phyloP scores from a whole-genome alignment of 2,888 invertebrate genomes.

The Athrips mouffetella region DNA sequence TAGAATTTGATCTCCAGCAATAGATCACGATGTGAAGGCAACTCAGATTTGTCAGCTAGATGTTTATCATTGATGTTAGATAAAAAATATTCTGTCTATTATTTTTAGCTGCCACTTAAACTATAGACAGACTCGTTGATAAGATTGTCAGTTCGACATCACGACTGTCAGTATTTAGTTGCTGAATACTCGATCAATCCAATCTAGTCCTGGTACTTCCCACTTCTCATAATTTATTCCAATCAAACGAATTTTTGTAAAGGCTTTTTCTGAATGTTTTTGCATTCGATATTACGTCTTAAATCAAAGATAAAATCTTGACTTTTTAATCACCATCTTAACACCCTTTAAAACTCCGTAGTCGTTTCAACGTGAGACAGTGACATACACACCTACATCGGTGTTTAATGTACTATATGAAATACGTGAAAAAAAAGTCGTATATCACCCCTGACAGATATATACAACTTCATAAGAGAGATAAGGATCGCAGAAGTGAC shows the following conservation, averaged over 20 bases:
- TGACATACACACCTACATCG: conserved; percentile 15
- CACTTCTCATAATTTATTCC: background rate
- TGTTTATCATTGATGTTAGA: no score
- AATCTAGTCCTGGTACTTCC: no score
- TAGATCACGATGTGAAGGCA: no score
- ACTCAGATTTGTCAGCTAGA: background rate
- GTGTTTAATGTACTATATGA: background rate
- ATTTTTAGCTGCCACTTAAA: no score
- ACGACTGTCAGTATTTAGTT: background rate
- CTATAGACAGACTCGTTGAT: background rate
- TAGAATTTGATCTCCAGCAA: no score
- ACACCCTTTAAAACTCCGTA: conserved; percentile 12
- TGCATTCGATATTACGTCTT: conserved; percentile 9
- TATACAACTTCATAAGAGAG: conserved; percentile 51
- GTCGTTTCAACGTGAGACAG: conserved; percentile 6
- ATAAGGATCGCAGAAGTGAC: conserved; percentile 36
- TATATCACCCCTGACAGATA: conserved; percentile 30
- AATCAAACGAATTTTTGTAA: background rate
- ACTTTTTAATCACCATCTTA: conserved; percentile 11
- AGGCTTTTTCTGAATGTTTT: background rate
- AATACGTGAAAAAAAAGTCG: background rate
- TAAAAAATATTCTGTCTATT: no score
- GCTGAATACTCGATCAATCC: background rate
- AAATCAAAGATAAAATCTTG: conserved; percentile 12
- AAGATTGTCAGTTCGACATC: background rate